Evolutionary conservation across 2,797 vertebrate genomes (phyloP).

Genomic region (Vireo griseus): DNA sequence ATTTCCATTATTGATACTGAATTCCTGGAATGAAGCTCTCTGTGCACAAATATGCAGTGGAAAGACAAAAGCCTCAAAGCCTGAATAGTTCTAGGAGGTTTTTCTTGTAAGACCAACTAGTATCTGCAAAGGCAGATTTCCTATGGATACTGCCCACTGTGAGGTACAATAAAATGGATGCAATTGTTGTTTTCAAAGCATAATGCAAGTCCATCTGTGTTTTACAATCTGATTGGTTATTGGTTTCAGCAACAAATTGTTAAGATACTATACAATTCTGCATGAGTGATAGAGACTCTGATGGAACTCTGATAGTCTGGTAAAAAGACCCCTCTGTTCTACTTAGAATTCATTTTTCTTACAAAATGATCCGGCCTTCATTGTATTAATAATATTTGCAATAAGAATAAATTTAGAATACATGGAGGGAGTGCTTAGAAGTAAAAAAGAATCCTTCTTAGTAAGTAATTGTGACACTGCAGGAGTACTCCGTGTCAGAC

Average conservation of each 20-base stretch:
- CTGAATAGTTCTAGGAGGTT: neutral
- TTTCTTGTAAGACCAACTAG: neutral
- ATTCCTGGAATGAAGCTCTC: neutral
- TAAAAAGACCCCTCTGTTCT: neutral
- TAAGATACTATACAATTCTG: neutral
- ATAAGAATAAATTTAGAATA: neutral
- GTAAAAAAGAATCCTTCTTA: neutral
- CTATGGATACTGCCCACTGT: neutral
- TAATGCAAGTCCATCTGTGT: neutral
- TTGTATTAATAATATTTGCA: neutral
- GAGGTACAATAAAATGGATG: neutral
- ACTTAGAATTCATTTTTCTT: neutral
- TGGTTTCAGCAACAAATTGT: neutral
- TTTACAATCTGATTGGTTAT: neutral
- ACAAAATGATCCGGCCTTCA: neutral
- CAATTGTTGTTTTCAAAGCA: neutral
- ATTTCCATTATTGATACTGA: neutral
- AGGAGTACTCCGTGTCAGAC: neutral
- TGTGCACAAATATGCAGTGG: neutral
- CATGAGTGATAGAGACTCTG: neutral
- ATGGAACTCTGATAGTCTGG: neutral
- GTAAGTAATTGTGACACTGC: neutral
- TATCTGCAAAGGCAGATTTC: neutral
- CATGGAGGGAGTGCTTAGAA: neutral
- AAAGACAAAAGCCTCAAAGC: neutral